Evolutionary conservation across 2,888 invertebrate genomes (phyloP), one percentile per base, ranked within the genome.

Genomic region (Osmoderma eremita): DNA sequence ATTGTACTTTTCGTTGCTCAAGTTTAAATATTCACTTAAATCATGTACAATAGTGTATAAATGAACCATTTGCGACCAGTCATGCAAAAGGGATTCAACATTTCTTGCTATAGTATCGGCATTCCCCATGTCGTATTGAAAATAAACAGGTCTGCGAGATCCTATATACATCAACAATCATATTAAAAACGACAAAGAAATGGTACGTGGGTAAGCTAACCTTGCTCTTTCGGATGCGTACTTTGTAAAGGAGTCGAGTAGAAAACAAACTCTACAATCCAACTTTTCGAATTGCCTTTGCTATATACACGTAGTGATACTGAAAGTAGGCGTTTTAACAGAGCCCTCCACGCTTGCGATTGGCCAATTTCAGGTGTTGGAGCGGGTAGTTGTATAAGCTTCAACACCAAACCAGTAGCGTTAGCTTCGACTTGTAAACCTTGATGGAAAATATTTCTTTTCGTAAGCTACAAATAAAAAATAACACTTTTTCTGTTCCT

Each of bases 21-120:
- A 87, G 73, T 88, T 88, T 20, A 93, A 89, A 71, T 93, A 88
- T 75, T 92, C 91, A 66, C 92, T 90, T 76, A 96, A 90, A 77
- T 94, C 91, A 72, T 94, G 88, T 0, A 97, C 91, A 48, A 96
- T 86, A 0, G 90, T 88, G 79, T 96, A 96, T 1, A 98, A 86
- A 76, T 95, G 92, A 10, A 94, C 95, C 75, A 97, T 94, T 77
- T 94, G 92, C 1, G 91, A 89, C 97, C 97, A 98, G 81, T 98
- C 97, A 63, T 91, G 92, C 10, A 97, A 84, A 71, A 97, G 85
- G 2, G 91, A 89, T 74, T 95, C 93, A 0, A 97, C 95, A 3
- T 94, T 93, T 77, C 92, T 91, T 10, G 86, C 84, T 30, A 88
- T 85, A 5, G 90, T 89, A 69, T 95, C 95, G 65, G 90, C 89